These are phyloP conservation scores for Pandemis heparana DNA, from an alignment of 2,888 invertebrate species.

Conservation along the genomic window DNA sequence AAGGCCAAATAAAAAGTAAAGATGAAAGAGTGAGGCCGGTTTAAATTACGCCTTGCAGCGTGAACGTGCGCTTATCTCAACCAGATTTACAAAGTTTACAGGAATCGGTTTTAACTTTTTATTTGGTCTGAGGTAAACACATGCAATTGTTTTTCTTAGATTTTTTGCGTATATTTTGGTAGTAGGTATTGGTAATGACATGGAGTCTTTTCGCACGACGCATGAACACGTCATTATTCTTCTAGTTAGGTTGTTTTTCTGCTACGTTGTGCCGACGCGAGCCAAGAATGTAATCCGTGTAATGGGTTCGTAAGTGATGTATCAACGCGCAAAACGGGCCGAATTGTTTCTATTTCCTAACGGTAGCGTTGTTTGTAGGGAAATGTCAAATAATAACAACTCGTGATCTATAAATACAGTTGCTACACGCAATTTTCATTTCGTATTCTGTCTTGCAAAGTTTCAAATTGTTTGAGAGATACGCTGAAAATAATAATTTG, in stretches of 20 bases:
- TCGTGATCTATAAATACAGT: conserved; percentile 6
- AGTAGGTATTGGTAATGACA: conserved; percentile 49
- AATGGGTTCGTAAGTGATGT: conserved; percentile 70
- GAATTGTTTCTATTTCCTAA: conserved; percentile 37
- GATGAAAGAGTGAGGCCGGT: too few species aligned
- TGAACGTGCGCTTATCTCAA: too few species aligned
- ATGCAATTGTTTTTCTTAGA: too few species aligned
- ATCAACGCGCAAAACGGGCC: conserved; percentile 53
- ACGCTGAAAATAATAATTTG: too few species aligned
- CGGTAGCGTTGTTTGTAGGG: conserved; percentile 21
- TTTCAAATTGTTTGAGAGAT: background rate
- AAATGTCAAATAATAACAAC: conserved; percentile 17
- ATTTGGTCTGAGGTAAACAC: too few species aligned
- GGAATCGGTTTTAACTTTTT: too few species aligned
- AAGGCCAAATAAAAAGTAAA: too few species aligned
- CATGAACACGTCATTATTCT: conserved; percentile 52
- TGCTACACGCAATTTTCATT: conserved; percentile 10
- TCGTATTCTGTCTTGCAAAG: background rate
- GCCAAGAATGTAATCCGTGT: conserved; percentile 76
- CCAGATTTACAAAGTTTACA: too few species aligned
- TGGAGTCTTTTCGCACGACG: conserved; percentile 51
- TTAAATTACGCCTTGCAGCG: too few species aligned
- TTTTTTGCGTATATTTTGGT: background rate
- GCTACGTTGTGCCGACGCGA: conserved; percentile 54
- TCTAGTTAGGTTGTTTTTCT: conserved; percentile 64